phyloP scores from a whole-genome alignment of 2,113 vertebrate genomes.

The Muntiacus muntjak region DNA sequence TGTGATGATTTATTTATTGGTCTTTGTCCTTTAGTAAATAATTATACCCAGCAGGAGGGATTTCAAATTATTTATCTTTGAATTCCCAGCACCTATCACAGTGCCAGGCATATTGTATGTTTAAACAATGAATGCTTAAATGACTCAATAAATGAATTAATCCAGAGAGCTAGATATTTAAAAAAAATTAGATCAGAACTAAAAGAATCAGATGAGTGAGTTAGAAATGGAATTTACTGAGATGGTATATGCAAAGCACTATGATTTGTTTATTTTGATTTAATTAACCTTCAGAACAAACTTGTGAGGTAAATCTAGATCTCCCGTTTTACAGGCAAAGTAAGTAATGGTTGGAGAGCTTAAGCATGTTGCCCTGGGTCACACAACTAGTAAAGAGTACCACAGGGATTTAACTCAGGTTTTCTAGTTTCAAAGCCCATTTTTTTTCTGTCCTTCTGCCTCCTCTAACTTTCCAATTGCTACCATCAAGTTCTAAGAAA shows the following conservation, averaged over 20 bases:
- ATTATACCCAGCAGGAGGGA: background rate
- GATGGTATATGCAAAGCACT: background rate
- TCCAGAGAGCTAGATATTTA: background rate
- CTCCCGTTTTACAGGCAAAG: background rate
- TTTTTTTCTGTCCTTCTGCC: background rate
- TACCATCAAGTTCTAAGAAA: background rate
- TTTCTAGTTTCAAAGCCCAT: background rate
- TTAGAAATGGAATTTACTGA: background rate
- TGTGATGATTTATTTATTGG: background rate
- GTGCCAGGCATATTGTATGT: background rate
- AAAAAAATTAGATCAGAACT: background rate
- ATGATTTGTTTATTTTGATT: background rate
- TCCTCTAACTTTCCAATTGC: background rate
- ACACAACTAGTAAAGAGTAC: background rate
- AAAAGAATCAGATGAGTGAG: background rate
- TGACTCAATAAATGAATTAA: background rate
- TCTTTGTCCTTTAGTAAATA: background rate
- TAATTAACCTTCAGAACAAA: background rate
- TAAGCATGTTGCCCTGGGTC: background rate
- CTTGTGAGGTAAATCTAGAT: background rate
- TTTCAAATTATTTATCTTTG: background rate
- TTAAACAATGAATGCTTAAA: background rate
- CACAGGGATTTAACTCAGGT: background rate
- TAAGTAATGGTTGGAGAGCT: background rate
- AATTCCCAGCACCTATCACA: background rate